Evolutionary conservation across 2,113 vertebrate genomes (phyloP).

Genomic region (Meles meles): DNA sequence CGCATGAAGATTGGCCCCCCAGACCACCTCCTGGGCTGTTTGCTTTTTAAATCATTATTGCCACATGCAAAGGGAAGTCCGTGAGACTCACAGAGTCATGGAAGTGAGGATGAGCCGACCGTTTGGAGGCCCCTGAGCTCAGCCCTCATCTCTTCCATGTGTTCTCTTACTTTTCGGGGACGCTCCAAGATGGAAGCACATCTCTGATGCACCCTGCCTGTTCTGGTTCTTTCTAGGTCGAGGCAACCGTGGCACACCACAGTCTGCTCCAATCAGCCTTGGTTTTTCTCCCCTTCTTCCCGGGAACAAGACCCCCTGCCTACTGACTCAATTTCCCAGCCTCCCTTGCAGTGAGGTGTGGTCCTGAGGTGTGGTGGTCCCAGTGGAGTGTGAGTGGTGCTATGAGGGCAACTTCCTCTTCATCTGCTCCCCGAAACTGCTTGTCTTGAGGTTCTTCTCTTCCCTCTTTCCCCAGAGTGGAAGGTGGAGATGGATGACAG

Average conservation of each 20-base stretch:
- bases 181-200: neutral
- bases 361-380: neutral
- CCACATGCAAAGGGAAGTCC: neutral
- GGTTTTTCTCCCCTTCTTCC: neutral
- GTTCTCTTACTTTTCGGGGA: neutral
- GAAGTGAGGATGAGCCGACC: neutral
- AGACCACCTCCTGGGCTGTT: neutral
- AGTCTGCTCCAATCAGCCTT: neutral
- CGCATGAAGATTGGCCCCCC: neutral
- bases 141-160: neutral
- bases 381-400: too few species aligned
- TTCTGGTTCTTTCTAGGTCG: neutral
- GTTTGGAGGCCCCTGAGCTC: too few species aligned
- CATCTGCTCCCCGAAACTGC: neutral
- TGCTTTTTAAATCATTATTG: neutral
- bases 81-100: neutral
- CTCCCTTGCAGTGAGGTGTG: neutral
- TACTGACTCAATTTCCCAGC: neutral
- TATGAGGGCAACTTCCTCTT: neutral
- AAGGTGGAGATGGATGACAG: neutral
- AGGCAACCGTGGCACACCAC: neutral
- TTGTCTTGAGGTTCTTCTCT: too few species aligned
- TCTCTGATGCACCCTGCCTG: neutral
- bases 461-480: neutral
- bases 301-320: neutral